Evolutionary conservation across 2,888 invertebrate genomes (phyloP).

Genomic region (Mimachlamys varia): DNA sequence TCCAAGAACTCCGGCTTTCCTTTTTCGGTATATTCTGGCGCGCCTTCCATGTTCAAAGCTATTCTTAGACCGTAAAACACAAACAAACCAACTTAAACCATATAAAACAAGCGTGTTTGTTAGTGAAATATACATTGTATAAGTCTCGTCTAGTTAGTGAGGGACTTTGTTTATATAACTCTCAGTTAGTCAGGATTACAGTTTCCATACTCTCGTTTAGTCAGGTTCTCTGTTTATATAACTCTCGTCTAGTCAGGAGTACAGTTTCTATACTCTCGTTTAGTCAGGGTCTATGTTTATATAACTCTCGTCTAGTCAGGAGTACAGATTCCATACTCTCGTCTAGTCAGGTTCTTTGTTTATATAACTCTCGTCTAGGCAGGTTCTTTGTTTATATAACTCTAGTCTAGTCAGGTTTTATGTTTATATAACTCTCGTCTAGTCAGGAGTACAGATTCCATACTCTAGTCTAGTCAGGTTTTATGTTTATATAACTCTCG

Average conservation of each 20-base stretch:
- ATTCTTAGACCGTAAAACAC: no score
- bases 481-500: neutral
- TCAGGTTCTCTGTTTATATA: neutral
- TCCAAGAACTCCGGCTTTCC: no score
- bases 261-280: neutral
- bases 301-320: neutral
- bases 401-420: neutral
- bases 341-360: neutral
- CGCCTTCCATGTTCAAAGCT: no score
- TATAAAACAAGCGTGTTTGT: no score
- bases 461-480: neutral
- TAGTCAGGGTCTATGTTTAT: neutral
- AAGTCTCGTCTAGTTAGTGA: neutral
- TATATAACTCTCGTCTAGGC: neutral
- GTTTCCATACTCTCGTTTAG: neutral
- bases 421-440: neutral
- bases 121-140: no score
- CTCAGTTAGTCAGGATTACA: neutral
- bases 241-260: neutral
- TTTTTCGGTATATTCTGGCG: no score
- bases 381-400: neutral
- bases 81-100: no score
- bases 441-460: neutral
- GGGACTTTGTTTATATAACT: neutral
- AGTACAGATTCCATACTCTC: neutral